These are phyloP conservation scores for Pachyuromys duprasi DNA, from an alignment of 2,797 vertebrate genomes.

Conservation along the genomic window DNA sequence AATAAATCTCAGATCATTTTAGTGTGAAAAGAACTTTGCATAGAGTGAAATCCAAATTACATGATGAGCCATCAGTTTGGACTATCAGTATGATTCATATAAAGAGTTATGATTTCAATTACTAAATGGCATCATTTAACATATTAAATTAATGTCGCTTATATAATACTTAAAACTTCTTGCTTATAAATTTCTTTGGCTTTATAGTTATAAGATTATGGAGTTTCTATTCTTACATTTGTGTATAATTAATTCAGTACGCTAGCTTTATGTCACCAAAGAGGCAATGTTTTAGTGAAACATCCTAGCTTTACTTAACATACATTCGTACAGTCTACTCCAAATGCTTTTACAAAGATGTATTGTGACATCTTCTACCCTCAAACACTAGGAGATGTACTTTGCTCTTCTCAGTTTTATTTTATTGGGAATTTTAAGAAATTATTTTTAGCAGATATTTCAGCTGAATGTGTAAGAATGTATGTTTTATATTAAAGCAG, in stretches of 20 bases:
- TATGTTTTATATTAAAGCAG: neutral
- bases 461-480: neutral
- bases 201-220: neutral
- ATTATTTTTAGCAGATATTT: neutral
- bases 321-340: neutral
- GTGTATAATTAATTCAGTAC: neutral
- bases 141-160: neutral
- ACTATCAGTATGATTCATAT: neutral
- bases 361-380: neutral
- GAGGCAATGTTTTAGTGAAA: neutral
- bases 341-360: neutral
- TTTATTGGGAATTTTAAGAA: conserved; percentile 9
- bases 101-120: neutral
- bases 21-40: neutral
- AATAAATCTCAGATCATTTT: neutral
- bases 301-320: neutral
- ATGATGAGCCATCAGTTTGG: neutral
- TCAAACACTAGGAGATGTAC: neutral
- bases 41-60: neutral
- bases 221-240: conserved; percentile 12
- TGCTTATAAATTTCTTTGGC: neutral
- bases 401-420: neutral
- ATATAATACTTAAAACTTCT: neutral
- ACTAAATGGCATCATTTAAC: neutral
- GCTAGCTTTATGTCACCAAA: neutral